Evolutionary conservation across 1,140 invertebrate species (phyloP).

Genomic region (Holotrichia oblita): DNA sequence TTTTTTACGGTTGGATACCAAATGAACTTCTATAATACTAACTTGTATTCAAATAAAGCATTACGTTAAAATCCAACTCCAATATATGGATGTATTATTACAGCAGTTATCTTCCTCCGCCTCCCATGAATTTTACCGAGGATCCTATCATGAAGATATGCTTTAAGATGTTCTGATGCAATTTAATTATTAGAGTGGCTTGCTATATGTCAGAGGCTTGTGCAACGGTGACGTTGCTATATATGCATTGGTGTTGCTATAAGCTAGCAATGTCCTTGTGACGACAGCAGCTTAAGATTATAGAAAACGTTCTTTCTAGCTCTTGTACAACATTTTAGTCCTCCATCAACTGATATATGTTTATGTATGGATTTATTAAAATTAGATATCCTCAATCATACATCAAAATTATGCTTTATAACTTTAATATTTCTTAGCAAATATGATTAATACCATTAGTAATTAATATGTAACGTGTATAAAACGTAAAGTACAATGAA

Average conservation of each 20-base stretch:
- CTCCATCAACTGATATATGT: neutral
- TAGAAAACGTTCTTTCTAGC: constrained; percentile 36
- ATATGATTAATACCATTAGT: neutral
- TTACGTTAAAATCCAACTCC: neutral
- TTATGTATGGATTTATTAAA: neutral
- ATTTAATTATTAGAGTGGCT: constrained; percentile 37
- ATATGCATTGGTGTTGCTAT: constrained; percentile 18
- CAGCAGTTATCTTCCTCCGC: neutral
- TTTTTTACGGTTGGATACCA: neutral
- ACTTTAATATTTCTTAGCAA: neutral
- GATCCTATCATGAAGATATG: constrained; percentile 8
- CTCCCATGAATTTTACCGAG: neutral
- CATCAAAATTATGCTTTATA: neutral
- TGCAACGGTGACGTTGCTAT: constrained; percentile 30
- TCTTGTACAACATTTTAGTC: constrained; percentile 38
- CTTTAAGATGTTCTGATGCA: constrained; percentile 31
- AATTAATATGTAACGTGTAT: neutral
- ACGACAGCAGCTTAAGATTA: constrained; percentile 22
- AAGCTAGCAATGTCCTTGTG: constrained; percentile 31
- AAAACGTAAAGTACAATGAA: too few species aligned
- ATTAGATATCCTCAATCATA: neutral
- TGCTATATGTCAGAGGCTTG: constrained; percentile 36
- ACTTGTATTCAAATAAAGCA: neutral
- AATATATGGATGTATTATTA: neutral
- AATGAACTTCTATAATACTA: neutral